Percentiles rank a stretch among this genome's conserved stretches.
These are phyloP conservation scores for Amorpha juglandis DNA, from an alignment of 2,888 invertebrate species.

Conservation along the genomic window DNA sequence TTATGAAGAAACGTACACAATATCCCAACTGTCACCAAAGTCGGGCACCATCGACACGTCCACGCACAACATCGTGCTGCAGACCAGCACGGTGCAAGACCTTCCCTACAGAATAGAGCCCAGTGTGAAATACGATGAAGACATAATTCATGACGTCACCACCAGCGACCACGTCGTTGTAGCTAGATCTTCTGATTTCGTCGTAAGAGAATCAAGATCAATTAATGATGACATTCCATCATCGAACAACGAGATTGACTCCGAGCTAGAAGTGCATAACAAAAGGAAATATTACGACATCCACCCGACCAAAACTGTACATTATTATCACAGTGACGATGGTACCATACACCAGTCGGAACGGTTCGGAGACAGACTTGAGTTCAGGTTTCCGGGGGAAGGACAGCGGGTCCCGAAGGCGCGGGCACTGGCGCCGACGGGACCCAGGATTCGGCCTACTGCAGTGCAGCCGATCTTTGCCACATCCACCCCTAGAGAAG, in stretches of 20 bases:
- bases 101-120: conserved; percentile 73
- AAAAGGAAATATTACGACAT: conserved; percentile 81
- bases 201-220: conserved; percentile 73
- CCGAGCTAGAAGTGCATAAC: conserved; percentile 80
- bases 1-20: conserved; percentile 82
- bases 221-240: conserved; percentile 82
- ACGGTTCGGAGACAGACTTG: conserved; percentile 73
- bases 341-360: conserved; percentile 70
- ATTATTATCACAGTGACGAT: conserved; percentile 62
- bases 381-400: conserved; percentile 88
- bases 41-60: conserved; percentile 69
- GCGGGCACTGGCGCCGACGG: conserved; percentile 86
- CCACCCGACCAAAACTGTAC: conserved; percentile 82
- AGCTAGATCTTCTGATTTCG: conserved; percentile 83
- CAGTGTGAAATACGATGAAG: conserved; percentile 58
- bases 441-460: conserved; percentile 86
- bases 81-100: conserved; percentile 66
- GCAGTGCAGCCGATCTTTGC: conserved; percentile 83
- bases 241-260: conserved; percentile 85
- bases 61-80: conserved; percentile 54
- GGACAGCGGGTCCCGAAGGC: conserved; percentile 89
- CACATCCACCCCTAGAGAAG: conserved; percentile 76
- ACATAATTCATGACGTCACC: conserved; percentile 42
- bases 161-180: conserved; percentile 73
- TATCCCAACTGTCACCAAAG: conserved; percentile 89